These are phyloP conservation scores for Drosophila lutescens DNA, from an alignment of 2,888 invertebrate genomes.

Conservation along the genomic window DNA sequence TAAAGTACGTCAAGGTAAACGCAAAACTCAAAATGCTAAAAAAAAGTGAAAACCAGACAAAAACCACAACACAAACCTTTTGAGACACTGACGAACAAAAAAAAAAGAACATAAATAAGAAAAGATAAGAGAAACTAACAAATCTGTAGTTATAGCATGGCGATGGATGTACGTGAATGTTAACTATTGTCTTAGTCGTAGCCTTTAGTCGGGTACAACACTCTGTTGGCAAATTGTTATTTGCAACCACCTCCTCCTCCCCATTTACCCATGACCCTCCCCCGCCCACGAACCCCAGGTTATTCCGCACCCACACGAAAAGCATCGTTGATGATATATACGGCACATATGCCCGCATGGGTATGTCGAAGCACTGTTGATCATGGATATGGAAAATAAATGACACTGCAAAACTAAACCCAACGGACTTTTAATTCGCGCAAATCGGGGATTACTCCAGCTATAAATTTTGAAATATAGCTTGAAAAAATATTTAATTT, in stretches of 20 bases:
- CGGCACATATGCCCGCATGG: slow-evolving; percentile 1
- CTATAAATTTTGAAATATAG: no score
- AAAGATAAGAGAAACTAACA: background rate
- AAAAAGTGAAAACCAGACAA: slow-evolving; percentile 4
- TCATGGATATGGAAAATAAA: slow-evolving; percentile 33
- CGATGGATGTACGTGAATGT: slow-evolving; percentile 27
- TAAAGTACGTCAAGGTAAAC: slow-evolving; percentile 14
- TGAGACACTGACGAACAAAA: background rate
- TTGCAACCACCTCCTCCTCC: slow-evolving; percentile 45
- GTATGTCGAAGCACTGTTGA: slow-evolving; percentile 22
- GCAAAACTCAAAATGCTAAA: slow-evolving; percentile 4
- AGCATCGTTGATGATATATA: slow-evolving; percentile 14
- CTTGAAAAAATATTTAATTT: no score
- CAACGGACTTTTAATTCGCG: background rate
- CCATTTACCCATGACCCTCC: slow-evolving; percentile 1
- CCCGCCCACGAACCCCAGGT: slow-evolving; percentile 6
- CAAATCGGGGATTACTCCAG: no score
- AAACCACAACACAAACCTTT: slow-evolving; percentile 7
- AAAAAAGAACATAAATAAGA: background rate
- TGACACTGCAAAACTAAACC: slow-evolving; percentile 1
- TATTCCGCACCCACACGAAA: slow-evolving; percentile 11
- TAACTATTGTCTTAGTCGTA: slow-evolving; percentile 49
- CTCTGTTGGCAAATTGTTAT: slow-evolving; percentile 59
- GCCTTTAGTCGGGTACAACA: slow-evolving; percentile 18
- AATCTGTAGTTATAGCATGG: slow-evolving; percentile 5